Base-by-base conservation (phyloP, 2,113 vertebrate genomes). In the Butorides virescens region DNA sequence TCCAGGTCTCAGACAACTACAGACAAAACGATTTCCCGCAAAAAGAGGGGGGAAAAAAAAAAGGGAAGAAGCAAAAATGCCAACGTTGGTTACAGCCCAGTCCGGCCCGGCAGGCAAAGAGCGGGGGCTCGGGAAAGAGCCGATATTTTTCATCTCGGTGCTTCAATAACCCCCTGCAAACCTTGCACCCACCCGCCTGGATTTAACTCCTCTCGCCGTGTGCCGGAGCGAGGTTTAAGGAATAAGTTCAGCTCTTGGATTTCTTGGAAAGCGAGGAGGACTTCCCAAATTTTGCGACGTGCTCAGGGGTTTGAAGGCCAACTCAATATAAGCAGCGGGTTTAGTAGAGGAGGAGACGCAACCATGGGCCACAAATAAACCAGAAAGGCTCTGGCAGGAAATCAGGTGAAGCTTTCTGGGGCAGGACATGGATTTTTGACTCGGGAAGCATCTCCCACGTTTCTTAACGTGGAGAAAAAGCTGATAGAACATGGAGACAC, bases 381-480 rank as follows among this genome's bases (percentile, higher is more conserved):
- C 25, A 30, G 19, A 53, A 75, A 39, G 22, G 36, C 66, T 46
- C n/a, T 47, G 90, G 34, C 32, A 61, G 55, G 30, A 2, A 7
- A 13, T 32, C 53, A 27, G 61, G 25, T 42, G 61, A 49, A 11
- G 47, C 39, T 55, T 73, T n/a, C 20, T n/a, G 59, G 16, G 47
- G 29, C 20, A 61, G 47, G 82, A 53, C 15, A 5, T 6, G 1
- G 36, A 15, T 16, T 34, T 59, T 34, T 37, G 44, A 18, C 37
- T 78, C 1, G 0, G 34, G 39, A 62, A 16, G 67, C 30, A 37
- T 20, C 34, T 30, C 36, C 44, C 8, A 0, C 59, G 13, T 59
- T 80, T 37, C 63, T 62, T 42, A 30, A 13, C 2, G 1, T 21
- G 7, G 34, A 67, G 46, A 15, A 20, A 66, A 65, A 73, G 8